phyloP scores from a whole-genome alignment of 2,888 invertebrate genomes.

The Chymomyza amoena region DNA sequence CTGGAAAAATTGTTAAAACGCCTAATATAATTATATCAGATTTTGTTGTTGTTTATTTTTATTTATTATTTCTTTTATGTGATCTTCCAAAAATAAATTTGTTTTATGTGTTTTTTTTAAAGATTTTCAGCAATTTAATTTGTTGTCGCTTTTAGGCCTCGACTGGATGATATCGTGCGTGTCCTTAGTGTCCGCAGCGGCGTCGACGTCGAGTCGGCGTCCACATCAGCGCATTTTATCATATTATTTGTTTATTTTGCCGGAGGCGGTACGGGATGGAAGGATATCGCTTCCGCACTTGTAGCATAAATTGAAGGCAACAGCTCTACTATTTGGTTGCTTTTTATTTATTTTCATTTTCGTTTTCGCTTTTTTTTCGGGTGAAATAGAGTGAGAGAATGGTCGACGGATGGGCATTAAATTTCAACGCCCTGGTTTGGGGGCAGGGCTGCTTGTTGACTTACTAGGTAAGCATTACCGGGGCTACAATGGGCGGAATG shows the following conservation, averaged over 20 bases:
- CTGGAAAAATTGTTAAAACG: neutral
- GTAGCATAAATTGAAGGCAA: conserved; percentile 11
- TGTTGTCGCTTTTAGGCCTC: conserved; percentile 12
- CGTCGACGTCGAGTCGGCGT: neutral
- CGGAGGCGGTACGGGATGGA: neutral
- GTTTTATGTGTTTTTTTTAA: neutral
- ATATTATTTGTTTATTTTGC: conserved; percentile 49
- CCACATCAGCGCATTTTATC: conserved; percentile 24
- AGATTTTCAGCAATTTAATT: conserved; percentile 19
- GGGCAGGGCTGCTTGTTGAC: neutral
- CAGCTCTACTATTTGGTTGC: neutral
- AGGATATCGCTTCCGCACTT: neutral
- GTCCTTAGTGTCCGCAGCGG: neutral
- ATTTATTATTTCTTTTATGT: neutral
- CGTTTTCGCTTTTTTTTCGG: too few species aligned
- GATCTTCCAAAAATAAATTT: neutral
- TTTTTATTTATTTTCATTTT: neutral
- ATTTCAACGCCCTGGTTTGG: conserved; percentile 7
- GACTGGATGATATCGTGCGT: neutral
- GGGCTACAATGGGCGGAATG: neutral
- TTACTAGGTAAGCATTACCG: neutral
- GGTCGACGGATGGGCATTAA: conserved; percentile 9
- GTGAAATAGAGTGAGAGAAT: neutral
- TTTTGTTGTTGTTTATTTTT: neutral
- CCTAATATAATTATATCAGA: conserved; percentile 7